These are phyloP conservation scores for Pachyramphus minor DNA, from an alignment of 2,113 vertebrate species.

Conservation along the genomic window DNA sequence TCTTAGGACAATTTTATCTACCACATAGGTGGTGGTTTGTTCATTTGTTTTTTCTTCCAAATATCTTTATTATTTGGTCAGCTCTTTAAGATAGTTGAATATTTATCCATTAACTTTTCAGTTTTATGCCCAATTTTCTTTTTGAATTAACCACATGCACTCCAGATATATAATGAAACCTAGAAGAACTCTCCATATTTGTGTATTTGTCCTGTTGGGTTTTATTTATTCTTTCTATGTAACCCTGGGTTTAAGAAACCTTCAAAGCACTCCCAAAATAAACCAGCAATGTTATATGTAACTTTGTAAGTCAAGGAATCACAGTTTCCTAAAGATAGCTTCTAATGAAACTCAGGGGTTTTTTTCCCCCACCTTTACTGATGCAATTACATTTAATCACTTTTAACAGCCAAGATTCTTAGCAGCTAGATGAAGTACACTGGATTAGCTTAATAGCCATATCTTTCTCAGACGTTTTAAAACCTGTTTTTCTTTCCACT, in stretches of 20 bases:
- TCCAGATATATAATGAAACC: neutral
- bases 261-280: neutral
- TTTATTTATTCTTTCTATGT: conserved; percentile 25
- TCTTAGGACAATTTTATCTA: neutral
- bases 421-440: neutral
- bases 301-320: neutral
- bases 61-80: neutral
- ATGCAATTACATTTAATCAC: conserved; percentile 19
- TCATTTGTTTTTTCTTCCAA: neutral
- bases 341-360: neutral
- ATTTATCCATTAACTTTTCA: neutral
- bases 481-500: neutral
- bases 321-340: neutral
- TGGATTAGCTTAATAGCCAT: neutral
- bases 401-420: neutral
- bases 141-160: neutral
- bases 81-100: neutral
- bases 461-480: neutral
- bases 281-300: neutral
- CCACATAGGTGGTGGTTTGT: neutral
- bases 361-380: neutral
- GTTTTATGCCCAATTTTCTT: neutral
- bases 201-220: conserved; percentile 1
- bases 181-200: neutral
- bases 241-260: neutral